phyloP scores from a whole-genome alignment of 2,797 vertebrate species.

The Gadopsis marmoratus region DNA sequence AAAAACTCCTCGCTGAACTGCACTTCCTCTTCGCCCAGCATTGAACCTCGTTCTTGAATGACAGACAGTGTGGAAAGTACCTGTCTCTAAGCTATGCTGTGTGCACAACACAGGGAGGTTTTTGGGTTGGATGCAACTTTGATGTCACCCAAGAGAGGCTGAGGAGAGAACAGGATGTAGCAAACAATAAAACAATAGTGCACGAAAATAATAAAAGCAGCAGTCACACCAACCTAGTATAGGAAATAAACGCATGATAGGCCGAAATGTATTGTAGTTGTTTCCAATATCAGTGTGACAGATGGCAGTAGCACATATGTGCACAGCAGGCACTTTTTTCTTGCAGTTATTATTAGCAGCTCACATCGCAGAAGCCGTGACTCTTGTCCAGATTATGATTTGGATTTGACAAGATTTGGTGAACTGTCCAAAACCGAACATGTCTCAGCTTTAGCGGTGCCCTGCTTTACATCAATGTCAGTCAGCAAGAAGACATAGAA shows the following conservation, averaged over 20 bases:
- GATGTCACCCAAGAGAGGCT: constrained; percentile 30
- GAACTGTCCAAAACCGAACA: constrained; percentile 7
- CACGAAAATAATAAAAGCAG: constrained; percentile 47
- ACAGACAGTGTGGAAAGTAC: constrained; percentile 67
- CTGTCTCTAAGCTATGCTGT: constrained; percentile 42
- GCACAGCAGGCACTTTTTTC: constrained; percentile 30
- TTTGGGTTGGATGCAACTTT: constrained; percentile 28
- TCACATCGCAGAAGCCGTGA: background rate
- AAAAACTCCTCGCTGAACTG: constrained; percentile 28
- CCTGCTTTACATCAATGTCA: background rate
- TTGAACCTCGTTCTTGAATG: constrained; percentile 47
- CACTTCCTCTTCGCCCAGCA: constrained; percentile 56
- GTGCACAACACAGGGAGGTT: constrained; percentile 8
- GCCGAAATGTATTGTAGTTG: background rate
- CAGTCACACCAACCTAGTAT: background rate
- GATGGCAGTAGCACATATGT: constrained; percentile 12
- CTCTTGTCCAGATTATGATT: background rate
- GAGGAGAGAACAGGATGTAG: constrained; percentile 59
- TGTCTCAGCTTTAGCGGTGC: background rate
- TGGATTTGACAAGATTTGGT: constrained; percentile 1
- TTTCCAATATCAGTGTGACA: constrained; percentile 5
- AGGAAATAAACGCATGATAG: constrained; percentile 17
- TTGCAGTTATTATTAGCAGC: constrained; percentile 3
- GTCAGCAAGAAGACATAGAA: background rate
- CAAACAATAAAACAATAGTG: constrained; percentile 70